Evolutionary conservation across 2,797 vertebrate genomes (phyloP).

Genomic region (Pangasius macronema): DNA sequence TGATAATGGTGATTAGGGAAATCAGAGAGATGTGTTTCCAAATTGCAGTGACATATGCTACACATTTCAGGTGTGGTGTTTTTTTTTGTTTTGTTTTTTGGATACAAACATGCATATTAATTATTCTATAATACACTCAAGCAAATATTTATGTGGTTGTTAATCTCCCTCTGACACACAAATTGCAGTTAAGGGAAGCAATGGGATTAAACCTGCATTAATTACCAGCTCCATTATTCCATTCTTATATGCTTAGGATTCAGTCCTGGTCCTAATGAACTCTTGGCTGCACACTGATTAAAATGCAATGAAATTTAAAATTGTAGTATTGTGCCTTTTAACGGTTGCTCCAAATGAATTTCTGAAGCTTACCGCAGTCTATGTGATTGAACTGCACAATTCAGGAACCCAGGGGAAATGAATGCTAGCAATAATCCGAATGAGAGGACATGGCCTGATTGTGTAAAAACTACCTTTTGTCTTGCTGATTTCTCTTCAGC

Average conservation of each 20-base stretch:
- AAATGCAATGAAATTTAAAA: conserved; percentile 51
- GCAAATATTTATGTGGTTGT: conserved; percentile 28
- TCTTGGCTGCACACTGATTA: conserved; percentile 49
- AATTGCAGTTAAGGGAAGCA: conserved; percentile 32
- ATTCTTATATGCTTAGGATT: conserved; percentile 47
- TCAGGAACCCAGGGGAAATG: conserved; percentile 13
- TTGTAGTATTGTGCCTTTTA: conserved; percentile 46
- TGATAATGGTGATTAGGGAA: conserved; percentile 6
- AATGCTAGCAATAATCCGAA: conserved; percentile 13
- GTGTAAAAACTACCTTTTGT: conserved; percentile 17
- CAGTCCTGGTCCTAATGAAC: conserved; percentile 44
- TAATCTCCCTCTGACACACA: conserved; percentile 41
- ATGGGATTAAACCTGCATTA: conserved; percentile 49
- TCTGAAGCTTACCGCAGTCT: conserved; percentile 27
- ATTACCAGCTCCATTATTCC: conserved; percentile 45
- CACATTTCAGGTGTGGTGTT: background rate
- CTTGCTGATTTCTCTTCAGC: conserved; percentile 21
- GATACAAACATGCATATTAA: conserved; percentile 30
- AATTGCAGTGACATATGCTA: conserved; percentile 14
- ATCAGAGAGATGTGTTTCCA: conserved; percentile 13
- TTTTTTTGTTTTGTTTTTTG: background rate
- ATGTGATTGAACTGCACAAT: conserved; percentile 31
- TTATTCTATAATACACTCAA: conserved; percentile 23
- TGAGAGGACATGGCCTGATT: conserved; percentile 6
- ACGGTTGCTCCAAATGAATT: conserved; percentile 32